Percentiles rank a stretch among this genome's conserved stretches.
phyloP scores from a whole-genome alignment of 2,888 invertebrate genomes.

The Stramonita haemastoma region DNA sequence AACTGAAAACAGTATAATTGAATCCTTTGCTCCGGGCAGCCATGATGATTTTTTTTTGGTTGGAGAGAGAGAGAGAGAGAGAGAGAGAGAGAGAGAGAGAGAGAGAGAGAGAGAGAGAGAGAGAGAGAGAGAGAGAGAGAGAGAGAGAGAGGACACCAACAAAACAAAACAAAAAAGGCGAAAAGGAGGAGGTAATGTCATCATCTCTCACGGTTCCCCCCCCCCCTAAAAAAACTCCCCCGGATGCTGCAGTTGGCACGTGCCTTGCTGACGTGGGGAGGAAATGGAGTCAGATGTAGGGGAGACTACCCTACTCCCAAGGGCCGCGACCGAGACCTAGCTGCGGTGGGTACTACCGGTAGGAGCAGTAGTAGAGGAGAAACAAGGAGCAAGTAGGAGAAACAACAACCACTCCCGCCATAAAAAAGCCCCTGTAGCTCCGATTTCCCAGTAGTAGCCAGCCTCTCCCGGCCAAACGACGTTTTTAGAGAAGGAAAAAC shows the following conservation, averaged over 20 bases:
- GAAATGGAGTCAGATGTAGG: neutral
- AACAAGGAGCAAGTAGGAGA: neutral
- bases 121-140: neutral
- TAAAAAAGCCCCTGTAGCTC: neutral
- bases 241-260: slow-evolving; percentile 32
- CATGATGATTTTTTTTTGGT: neutral
- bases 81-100: slow-evolving; percentile 5
- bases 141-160: neutral
- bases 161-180: neutral
- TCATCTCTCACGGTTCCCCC: slow-evolving; percentile 23
- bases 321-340: slow-evolving; percentile 5
- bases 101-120: neutral
- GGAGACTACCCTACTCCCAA: slow-evolving; percentile 6
- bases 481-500: slow-evolving; percentile 36
- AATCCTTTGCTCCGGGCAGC: slow-evolving; percentile 7
- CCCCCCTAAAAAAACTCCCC: neutral
- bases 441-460: neutral
- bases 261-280: slow-evolving; percentile 25
- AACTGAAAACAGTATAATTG: slow-evolving; percentile 38
- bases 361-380: neutral
- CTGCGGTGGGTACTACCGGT: neutral
- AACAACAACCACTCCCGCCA: neutral
- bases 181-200: slow-evolving; percentile 31
- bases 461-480: neutral
- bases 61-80: slow-evolving; percentile 5